Percentiles rank a stretch among this genome's conserved stretches.
Evolutionary conservation across 2,888 invertebrate species (phyloP).

Genomic region (Protonemura montana): DNA sequence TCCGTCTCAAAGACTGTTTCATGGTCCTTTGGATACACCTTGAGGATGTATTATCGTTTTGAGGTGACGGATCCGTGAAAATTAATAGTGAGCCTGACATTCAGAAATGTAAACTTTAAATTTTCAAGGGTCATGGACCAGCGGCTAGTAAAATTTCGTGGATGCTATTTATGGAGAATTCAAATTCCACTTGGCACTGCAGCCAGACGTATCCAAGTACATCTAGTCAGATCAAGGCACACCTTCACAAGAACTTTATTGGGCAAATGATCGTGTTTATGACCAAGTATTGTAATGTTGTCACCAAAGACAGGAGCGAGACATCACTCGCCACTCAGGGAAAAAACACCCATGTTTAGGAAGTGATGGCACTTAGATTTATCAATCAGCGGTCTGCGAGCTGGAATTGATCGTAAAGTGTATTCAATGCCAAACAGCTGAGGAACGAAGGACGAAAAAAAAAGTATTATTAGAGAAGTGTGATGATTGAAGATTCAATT

Average conservation of each 20-base stretch:
- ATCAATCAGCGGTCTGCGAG: not conserved
- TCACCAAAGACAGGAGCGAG: too few relatives aligned
- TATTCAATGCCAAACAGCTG: constrained; percentile 7
- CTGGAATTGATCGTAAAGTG: not conserved
- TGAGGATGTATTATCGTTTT: not conserved
- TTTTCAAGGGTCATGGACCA: too few relatives aligned
- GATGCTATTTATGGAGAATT: too few relatives aligned
- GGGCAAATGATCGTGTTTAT: too few relatives aligned
- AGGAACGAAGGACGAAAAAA: not conserved
- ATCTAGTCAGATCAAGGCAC: not conserved
- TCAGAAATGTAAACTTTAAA: not conserved
- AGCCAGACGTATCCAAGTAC: not conserved
- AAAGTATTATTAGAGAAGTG: constrained; percentile 7
- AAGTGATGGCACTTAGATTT: not conserved
- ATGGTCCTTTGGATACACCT: not conserved
- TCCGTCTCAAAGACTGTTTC: not conserved
- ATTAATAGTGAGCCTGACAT: not conserved
- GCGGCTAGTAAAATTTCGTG: too few relatives aligned
- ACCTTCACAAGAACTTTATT: not conserved
- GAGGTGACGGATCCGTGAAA: not conserved
- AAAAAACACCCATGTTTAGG: not conserved
- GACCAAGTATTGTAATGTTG: too few relatives aligned
- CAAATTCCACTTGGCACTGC: not conserved
- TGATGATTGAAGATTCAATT: constrained; percentile 5
- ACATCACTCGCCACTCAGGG: too few relatives aligned